A percentile compares a stretch with the other conserved stretches of the same genome.
phyloP scores from a whole-genome alignment of 2,888 invertebrate species.

The Caenorhabditis drosophilae region DNA sequence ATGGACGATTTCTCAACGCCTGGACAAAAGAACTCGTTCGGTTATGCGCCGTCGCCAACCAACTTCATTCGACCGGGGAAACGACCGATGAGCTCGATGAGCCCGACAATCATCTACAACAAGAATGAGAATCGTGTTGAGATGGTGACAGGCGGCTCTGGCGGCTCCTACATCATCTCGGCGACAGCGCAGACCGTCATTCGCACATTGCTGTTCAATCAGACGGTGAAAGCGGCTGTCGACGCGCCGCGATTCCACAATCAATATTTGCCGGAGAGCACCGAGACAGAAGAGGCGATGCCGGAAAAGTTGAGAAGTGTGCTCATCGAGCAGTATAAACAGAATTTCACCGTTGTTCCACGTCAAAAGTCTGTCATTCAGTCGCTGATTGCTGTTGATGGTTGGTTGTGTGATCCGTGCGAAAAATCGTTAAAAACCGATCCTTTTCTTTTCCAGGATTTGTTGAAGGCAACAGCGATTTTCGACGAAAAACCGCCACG shows the following conservation, averaged over 20 bases:
- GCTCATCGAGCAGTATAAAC: conserved; percentile 56
- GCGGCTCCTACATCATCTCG: conserved; percentile 88
- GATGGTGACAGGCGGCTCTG: conserved; percentile 83
- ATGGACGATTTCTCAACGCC: conserved; percentile 74
- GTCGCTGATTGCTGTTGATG: conserved; percentile 46
- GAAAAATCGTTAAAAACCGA: no score
- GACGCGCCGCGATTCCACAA: conserved; percentile 67
- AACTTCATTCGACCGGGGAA: conserved; percentile 84
- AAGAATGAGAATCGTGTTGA: conserved; percentile 73
- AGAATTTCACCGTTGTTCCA: conserved; percentile 58
- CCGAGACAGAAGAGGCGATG: conserved; percentile 78
- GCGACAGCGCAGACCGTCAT: conserved; percentile 76
- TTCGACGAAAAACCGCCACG: conserved; percentile 61
- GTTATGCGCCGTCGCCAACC: conserved; percentile 77
- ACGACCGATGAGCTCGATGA: conserved; percentile 87
- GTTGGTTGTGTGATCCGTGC: no score
- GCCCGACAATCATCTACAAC: conserved; percentile 81
- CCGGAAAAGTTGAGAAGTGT: conserved; percentile 68
- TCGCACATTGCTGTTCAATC: conserved; percentile 79
- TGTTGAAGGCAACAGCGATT: conserved; percentile 67
- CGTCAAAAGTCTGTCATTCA: conserved; percentile 65
- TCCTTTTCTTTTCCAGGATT: conserved; percentile 56
- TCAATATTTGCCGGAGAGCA: conserved; percentile 75
- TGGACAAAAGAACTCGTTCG: conserved; percentile 63
- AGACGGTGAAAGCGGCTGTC: conserved; percentile 79